phyloP scores from a whole-genome alignment of 2,888 invertebrate genomes.

The Leptinotarsa juncta region DNA sequence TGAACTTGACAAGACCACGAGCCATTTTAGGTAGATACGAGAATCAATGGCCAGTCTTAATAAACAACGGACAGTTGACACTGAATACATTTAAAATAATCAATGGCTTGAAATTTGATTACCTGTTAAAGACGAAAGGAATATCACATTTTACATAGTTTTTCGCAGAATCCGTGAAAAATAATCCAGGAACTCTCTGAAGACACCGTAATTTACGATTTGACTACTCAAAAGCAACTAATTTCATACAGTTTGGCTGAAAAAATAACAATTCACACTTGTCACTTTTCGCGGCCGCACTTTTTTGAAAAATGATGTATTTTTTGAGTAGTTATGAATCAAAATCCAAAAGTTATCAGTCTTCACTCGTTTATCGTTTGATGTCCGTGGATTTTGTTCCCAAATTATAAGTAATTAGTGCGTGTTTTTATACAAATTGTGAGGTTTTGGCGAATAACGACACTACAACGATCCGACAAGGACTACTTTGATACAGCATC shows the following conservation, averaged over 20 bases:
- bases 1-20: conserved; percentile 9
- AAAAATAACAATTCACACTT: conserved; percentile 33
- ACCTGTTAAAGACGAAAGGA: conserved; percentile 37
- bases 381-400: conserved; percentile 12
- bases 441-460: conserved; percentile 27
- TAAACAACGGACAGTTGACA: conserved; percentile 15
- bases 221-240: conserved; percentile 35
- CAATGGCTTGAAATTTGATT: conserved; percentile 23
- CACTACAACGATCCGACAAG: conserved; percentile 41
- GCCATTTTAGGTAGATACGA: conserved; percentile 16
- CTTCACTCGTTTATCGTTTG: neutral
- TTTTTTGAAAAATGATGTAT: conserved; percentile 2
- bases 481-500: conserved; percentile 50
- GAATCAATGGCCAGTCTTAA: conserved; percentile 17
- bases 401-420: conserved; percentile 36
- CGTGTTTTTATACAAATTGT: conserved; percentile 37
- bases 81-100: conserved; percentile 17
- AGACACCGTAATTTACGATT: conserved; percentile 30
- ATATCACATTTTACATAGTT: conserved; percentile 32
- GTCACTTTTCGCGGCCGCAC: conserved; percentile 26
- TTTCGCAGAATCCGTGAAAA: conserved; percentile 34
- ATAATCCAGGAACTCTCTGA: conserved; percentile 26
- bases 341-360: conserved; percentile 10
- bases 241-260: conserved; percentile 31
- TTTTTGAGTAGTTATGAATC: conserved; percentile 2